phyloP scores from a whole-genome alignment of 2,797 vertebrate species.

The Coreius guichenoti region DNA sequence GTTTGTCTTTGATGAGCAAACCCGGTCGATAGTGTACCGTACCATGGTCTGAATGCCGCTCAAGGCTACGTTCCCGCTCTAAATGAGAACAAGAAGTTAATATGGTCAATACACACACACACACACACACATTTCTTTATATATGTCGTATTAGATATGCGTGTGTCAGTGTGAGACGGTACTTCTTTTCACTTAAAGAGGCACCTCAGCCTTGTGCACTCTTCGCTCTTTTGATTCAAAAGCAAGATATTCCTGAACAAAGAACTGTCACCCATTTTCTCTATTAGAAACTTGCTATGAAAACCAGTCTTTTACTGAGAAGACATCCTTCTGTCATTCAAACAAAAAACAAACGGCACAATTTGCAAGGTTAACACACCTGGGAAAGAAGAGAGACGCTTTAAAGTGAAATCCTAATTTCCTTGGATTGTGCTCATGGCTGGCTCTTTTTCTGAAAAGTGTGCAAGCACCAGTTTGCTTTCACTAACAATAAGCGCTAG shows the following conservation, averaged over 20 bases:
- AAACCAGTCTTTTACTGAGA: constrained; percentile 25
- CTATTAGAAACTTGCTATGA: constrained; percentile 37
- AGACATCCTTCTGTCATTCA: constrained; percentile 11
- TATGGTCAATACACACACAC: constrained; percentile 11
- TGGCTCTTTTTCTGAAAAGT: neutral
- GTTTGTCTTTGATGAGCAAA: constrained; percentile 22
- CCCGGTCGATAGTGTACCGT: neutral
- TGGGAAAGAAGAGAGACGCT: neutral
- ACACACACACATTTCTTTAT: neutral
- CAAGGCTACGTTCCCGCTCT: constrained; percentile 17
- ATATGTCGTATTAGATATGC: neutral
- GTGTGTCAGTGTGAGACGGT: constrained; percentile 14
- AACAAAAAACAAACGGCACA: constrained; percentile 23
- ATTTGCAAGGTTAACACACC: constrained; percentile 43
- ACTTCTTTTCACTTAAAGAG: constrained; percentile 42
- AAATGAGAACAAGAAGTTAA: constrained; percentile 27
- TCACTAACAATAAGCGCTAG: constrained; percentile 6
- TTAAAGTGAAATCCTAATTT: neutral
- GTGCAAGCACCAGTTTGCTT: constrained; percentile 17
- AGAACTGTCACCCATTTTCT: constrained; percentile 36
- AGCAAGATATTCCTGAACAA: constrained; percentile 23
- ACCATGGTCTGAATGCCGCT: constrained; percentile 31
- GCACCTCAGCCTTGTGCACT: constrained; percentile 41
- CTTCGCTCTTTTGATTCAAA: constrained; percentile 15
- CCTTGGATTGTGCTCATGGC: neutral